Conservation (phyloP, 1,140 invertebrate genomes). For the Rhopalosiphum maidis region DNA sequence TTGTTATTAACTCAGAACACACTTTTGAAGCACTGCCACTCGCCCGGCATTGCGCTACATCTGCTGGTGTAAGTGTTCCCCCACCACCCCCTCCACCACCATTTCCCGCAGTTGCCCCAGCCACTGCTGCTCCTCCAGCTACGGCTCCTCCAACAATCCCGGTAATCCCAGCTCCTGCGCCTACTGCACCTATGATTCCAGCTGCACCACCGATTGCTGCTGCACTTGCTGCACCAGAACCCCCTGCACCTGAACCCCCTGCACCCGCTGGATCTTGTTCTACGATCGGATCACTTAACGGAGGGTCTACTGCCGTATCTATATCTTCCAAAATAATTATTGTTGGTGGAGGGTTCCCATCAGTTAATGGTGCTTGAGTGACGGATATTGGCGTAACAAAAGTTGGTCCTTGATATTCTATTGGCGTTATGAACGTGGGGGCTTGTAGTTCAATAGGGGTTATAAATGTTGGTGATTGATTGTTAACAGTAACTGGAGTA, state of each 20-base stretch:
- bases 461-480: constrained; percentile 8
- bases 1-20: constrained; percentile 30
- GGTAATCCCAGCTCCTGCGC: neutral
- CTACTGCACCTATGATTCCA: neutral
- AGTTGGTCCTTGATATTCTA: constrained; percentile 17
- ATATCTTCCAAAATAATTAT: constrained; percentile 60
- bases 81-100: constrained; percentile 6
- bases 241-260: constrained; percentile 31
- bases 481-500: neutral
- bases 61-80: neutral
- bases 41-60: neutral
- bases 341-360: constrained; percentile 59
- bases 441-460: constrained; percentile 21
- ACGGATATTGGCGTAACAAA: constrained; percentile 34
- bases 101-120: neutral
- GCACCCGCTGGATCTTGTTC: constrained; percentile 50
- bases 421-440: constrained; percentile 20
- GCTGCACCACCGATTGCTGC: neutral
- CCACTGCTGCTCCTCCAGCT: neutral
- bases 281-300: constrained; percentile 51
- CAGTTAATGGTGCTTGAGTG: constrained; percentile 38
- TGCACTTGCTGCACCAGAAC: neutral
- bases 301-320: constrained; percentile 43
- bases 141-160: constrained; percentile 20
- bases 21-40: constrained; percentile 7